phyloP scores from a whole-genome alignment of 2,888 invertebrate species.

The Dolichomitus sp. region DNA sequence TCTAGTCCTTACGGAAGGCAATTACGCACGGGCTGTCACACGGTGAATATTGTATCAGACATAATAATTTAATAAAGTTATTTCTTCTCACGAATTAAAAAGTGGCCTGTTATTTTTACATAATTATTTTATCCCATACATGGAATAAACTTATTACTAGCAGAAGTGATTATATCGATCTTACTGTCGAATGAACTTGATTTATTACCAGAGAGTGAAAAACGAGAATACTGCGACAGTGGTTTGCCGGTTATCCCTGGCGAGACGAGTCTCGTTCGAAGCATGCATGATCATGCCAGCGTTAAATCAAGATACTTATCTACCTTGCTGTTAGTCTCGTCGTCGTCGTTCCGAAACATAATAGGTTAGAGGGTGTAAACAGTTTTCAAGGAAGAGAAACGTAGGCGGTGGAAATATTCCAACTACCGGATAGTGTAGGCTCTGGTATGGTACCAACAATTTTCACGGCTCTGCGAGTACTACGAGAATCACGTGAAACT shows the following conservation, averaged over 20 bases:
- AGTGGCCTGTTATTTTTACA: too few species aligned
- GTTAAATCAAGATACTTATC: constrained; percentile 63
- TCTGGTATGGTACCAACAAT: background rate
- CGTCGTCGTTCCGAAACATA: constrained; percentile 44
- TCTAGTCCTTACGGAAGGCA: too few species aligned
- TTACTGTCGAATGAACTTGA: background rate
- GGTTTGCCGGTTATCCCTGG: constrained; percentile 4
- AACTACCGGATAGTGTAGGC: constrained; percentile 18
- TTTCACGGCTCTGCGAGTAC: background rate
- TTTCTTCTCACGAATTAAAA: too few species aligned
- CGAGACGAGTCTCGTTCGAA: constrained; percentile 55
- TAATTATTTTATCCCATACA: background rate
- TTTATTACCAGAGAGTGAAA: background rate
- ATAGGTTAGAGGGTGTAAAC: constrained; percentile 4
- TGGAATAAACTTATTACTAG: background rate
- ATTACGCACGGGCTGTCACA: too few species aligned
- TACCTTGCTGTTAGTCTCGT: constrained; percentile 55
- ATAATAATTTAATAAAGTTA: too few species aligned
- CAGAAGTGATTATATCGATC: background rate
- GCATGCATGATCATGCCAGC: constrained; percentile 50
- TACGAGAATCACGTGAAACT: background rate
- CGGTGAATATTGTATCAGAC: too few species aligned
- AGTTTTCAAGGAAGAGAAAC: constrained; percentile 2
- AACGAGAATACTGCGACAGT: background rate
- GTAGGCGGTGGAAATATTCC: constrained; percentile 58